Conservation (phyloP, 2,113 vertebrate species). For the Henicopernis longicauda region DNA sequence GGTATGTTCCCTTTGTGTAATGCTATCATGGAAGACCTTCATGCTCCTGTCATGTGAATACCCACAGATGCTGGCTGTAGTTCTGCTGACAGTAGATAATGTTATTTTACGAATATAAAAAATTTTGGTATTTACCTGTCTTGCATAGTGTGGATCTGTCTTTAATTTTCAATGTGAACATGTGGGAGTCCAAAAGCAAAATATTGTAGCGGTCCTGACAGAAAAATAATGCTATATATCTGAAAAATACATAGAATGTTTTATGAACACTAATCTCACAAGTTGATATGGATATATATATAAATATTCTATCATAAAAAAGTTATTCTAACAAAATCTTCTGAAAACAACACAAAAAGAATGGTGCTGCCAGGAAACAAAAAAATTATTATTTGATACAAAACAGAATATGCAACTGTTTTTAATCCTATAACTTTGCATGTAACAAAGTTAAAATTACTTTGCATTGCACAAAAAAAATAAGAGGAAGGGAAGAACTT, state of each 20-base stretch:
- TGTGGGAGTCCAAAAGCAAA: neutral
- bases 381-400: neutral
- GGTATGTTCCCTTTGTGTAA: neutral
- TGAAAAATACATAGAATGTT: neutral
- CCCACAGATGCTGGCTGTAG: neutral
- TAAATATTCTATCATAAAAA: neutral
- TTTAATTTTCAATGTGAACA: neutral
- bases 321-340: neutral
- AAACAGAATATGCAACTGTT: neutral
- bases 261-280: neutral
- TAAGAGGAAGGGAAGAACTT: neutral
- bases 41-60: neutral
- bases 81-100: neutral
- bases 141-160: neutral
- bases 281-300: neutral
- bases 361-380: neutral
- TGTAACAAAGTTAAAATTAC: neutral
- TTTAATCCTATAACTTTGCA: neutral
- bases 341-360: neutral
- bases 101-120: neutral
- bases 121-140: neutral
- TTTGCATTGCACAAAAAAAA: neutral
- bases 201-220: neutral
- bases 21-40: neutral
- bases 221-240: neutral